Evolutionary conservation across 2,797 vertebrate species (phyloP).

Genomic region (Etheostoma perlongum): DNA sequence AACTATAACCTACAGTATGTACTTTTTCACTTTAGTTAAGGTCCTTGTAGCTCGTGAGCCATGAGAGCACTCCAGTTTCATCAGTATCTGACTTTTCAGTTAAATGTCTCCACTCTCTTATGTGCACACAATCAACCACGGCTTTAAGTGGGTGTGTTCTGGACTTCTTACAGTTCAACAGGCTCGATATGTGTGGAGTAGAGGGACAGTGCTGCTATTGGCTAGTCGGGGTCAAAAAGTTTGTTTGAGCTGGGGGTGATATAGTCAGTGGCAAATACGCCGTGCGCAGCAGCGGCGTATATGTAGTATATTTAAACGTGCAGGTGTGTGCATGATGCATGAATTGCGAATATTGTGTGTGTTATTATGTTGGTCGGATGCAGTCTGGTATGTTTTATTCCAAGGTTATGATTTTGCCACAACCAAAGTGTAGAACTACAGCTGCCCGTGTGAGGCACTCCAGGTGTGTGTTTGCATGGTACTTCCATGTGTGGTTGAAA

Average conservation of each 20-base stretch:
- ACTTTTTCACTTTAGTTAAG: not conserved
- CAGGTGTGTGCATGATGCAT: slow-evolving; percentile 33
- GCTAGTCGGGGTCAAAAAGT: not conserved
- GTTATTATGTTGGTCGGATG: slow-evolving; percentile 27
- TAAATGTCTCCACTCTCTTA: slow-evolving; percentile 19
- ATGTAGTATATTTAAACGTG: slow-evolving; percentile 29
- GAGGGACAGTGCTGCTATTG: slow-evolving; percentile 4
- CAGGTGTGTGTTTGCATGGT: slow-evolving; percentile 19
- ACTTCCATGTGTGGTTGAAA: slow-evolving; percentile 1
- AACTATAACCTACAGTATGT: not conserved
- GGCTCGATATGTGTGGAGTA: slow-evolving; percentile 15
- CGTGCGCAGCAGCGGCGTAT: slow-evolving; percentile 2
- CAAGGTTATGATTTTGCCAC: slow-evolving; percentile 28
- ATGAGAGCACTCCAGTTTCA: slow-evolving; percentile 17
- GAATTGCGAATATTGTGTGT: slow-evolving; percentile 16
- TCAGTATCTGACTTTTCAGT: slow-evolving; percentile 14
- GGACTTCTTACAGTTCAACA: slow-evolving; percentile 12
- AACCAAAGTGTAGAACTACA: slow-evolving; percentile 17
- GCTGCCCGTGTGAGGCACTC: slow-evolving; percentile 6
- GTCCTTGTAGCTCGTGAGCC: not conserved
- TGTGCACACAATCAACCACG: slow-evolving; percentile 60
- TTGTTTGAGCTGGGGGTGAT: slow-evolving; percentile 4
- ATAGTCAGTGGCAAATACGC: slow-evolving; percentile 9
- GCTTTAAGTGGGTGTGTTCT: slow-evolving; percentile 29
- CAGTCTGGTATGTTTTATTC: slow-evolving; percentile 58